These are phyloP conservation scores for Cynoglossus semilaevis DNA, from an alignment of 2,113 vertebrate genomes.

Conservation along the genomic window DNA sequence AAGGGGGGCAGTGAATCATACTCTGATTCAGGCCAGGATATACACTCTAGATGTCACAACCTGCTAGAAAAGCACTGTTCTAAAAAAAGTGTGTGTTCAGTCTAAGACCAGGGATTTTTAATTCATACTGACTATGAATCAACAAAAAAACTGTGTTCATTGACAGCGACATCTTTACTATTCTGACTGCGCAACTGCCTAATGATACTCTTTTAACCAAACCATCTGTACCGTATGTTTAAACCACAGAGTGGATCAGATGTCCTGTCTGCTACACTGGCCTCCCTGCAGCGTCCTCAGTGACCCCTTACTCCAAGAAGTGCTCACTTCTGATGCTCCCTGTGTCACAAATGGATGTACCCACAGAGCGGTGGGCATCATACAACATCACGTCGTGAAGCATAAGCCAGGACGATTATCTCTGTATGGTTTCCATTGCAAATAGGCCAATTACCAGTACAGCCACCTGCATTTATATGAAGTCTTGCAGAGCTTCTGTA, in stretches of 20 bases:
- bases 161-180: neutral
- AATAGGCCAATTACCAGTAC: conserved; percentile 35
- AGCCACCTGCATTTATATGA: conserved; percentile 45
- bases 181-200: neutral
- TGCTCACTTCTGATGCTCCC: conserved; percentile 15
- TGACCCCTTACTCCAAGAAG: conserved; percentile 39
- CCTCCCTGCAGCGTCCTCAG: conserved; percentile 21
- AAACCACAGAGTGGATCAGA: conserved; percentile 20
- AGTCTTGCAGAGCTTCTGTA: conserved; percentile 4
- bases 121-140: conserved; percentile 3
- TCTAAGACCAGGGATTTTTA: too few species aligned
- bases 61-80: too few species aligned
- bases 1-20: too few species aligned
- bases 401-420: conserved; percentile 52
- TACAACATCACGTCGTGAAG: conserved; percentile 28
- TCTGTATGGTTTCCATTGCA: conserved; percentile 37
- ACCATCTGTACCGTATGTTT: conserved; percentile 19
- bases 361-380: conserved; percentile 1
- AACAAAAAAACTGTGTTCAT: neutral
- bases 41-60: too few species aligned
- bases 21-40: too few species aligned
- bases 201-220: neutral
- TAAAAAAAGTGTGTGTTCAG: too few species aligned
- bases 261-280: neutral
- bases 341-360: conserved; percentile 11